Conservation (phyloP, 2,113 vertebrate genomes). For the Engystomops pustulosus region DNA sequence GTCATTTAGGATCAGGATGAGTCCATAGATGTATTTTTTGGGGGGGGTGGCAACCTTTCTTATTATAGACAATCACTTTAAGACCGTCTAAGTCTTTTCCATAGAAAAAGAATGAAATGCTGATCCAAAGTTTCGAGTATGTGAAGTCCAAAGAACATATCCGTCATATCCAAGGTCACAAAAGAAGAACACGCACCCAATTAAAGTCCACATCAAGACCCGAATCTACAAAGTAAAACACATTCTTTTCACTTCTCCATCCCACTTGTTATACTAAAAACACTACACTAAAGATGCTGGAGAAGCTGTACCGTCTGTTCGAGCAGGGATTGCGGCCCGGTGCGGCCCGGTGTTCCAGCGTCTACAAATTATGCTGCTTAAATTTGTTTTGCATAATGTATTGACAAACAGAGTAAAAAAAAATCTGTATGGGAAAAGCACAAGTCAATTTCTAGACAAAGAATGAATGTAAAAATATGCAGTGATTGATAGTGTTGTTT, state of each 20-base stretch:
- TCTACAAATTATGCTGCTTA: not conserved
- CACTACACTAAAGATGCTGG: too few relatives aligned
- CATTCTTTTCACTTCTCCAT: not conserved
- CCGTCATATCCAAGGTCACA: not conserved
- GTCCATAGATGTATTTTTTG: too few relatives aligned
- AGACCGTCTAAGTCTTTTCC: too few relatives aligned
- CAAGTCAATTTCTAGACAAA: conserved; percentile 13
- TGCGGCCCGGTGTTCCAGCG: not conserved
- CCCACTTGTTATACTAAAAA: too few relatives aligned
- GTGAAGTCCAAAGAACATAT: not conserved
- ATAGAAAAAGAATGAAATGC: too few relatives aligned
- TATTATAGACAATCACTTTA: too few relatives aligned
- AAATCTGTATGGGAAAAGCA: not conserved
- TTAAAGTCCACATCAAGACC: not conserved
- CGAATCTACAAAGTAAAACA: not conserved
- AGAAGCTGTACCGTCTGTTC: not conserved
- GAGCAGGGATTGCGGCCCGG: not conserved
- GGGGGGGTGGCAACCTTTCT: too few relatives aligned
- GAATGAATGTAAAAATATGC: conserved; percentile 44
- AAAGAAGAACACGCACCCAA: not conserved
- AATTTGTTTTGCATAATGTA: conserved; percentile 25
- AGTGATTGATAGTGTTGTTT: conserved; percentile 39
- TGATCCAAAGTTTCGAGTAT: too few relatives aligned
- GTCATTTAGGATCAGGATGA: too few relatives aligned
- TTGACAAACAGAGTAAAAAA: conserved; percentile 13